Evolutionary conservation across 1,140 invertebrate genomes (phyloP), one percentile per base, ranked within the genome.

Genomic region (Calosoma granatense): DNA sequence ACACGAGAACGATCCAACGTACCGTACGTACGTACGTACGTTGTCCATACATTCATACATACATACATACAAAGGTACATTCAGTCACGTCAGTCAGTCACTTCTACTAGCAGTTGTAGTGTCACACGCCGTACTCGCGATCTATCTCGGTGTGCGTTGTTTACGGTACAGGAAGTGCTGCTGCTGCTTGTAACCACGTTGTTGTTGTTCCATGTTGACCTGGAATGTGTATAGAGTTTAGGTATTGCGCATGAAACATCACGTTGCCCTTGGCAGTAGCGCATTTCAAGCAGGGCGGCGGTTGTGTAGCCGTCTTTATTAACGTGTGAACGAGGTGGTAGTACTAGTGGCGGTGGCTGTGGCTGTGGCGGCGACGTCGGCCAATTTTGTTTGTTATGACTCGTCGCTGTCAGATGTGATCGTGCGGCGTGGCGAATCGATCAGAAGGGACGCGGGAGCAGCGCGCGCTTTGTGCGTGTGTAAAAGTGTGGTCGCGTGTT

Each of bases 241-340:
- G 61, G 61, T 72, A 74, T 73, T 73, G 70, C 72, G 72, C 71
- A 69, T 72, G 68, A 73, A 70, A 72, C 67, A 67, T 66, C 56
- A 57, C 59, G 41, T 57, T 70, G 71, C 67, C 73, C 71, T 73
- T 72, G 71, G 65, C 65, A 67, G 63, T 69, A 47, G 41, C 9
- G 41, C 69, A 69, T 66, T 66, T 65, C 66, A n/a, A n/a, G 65
- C 67, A 67, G 56, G 17, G 22, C 55, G 56, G 12, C 51, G 47
- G 43, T 56, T n/a, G n/a, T n/a, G n/a, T n/a, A n/a, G n/a, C n/a
- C n/a, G n/a, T n/a, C n/a, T n/a, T n/a, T n/a, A n/a, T n/a, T n/a
- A n/a, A n/a, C n/a, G n/a, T n/a, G n/a, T 55, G 36, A 54, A 56
- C 53, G 23, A 54, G 53, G 19, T 17, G 20, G 17, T 54, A 22